phyloP scores from a whole-genome alignment of 2,888 invertebrate genomes.

The Dicroscelio sp. region DNA sequence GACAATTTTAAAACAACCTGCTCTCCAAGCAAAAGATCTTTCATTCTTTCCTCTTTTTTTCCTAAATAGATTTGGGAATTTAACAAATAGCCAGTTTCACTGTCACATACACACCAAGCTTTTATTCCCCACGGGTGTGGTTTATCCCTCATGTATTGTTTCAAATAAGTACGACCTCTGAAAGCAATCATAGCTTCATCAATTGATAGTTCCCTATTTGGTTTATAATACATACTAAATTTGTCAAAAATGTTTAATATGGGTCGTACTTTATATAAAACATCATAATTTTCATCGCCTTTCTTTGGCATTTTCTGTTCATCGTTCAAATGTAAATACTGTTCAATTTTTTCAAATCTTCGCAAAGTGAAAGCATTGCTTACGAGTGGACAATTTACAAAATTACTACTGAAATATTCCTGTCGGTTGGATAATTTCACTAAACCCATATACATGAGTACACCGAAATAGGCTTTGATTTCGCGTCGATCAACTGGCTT shows the following conservation, averaged over 20 bases:
- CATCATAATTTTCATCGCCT: not conserved
- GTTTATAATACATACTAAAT: constrained; percentile 29
- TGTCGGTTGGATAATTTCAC: no score
- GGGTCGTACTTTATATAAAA: not conserved
- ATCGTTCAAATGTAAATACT: not conserved
- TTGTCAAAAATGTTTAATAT: not conserved
- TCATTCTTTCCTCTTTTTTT: not conserved
- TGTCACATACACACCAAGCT: constrained; percentile 14
- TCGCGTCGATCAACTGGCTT: not conserved
- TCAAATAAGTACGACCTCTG: not conserved
- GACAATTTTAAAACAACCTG: constrained; percentile 21
- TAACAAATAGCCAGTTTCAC: constrained; percentile 7
- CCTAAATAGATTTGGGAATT: constrained; percentile 24
- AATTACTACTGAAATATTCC: no score
- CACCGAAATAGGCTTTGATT: not conserved
- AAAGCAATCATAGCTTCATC: constrained; percentile 20
- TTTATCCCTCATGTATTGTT: not conserved
- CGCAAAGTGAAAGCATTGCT: not conserved
- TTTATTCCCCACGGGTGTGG: not conserved
- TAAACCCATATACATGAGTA: no score
- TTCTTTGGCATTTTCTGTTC: not conserved
- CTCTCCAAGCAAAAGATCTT: constrained; percentile 9
- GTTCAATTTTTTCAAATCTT: not conserved
- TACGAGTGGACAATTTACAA: not conserved
- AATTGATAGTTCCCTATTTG: not conserved